Evolutionary conservation across 2,888 invertebrate genomes (phyloP), one percentile per base, ranked within the genome.

Genomic region (Phengaris arion): DNA sequence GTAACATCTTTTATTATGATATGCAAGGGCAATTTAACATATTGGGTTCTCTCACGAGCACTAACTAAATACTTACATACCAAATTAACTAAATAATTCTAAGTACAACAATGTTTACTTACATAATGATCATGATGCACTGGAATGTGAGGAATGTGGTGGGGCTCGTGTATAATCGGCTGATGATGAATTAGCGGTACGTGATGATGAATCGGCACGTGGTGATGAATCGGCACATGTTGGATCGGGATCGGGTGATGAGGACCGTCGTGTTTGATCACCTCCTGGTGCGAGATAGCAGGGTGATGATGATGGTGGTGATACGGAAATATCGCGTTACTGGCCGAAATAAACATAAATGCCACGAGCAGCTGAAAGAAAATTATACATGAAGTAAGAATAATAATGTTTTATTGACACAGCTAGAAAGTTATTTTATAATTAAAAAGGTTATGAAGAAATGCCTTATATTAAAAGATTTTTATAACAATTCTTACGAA

Each of bases 231-330:
- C 5, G 82, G 82, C 35, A 83, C 77, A 75, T 86, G 86, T 77
- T 85, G 84, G 10, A 83, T 81, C 5, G 77, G 78, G 54, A 85
- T 79, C 13, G 83, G 84, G 76, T 86, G 86, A 77, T 85, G 84
- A 10, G 86, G 92, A 0, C 92, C 93, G 75, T 88, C 87, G 77
- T 91, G 91, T 78, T 90, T 90, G 78, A 89, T 84, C 77, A 91
- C 78, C 79, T 91, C 87, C 81, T 93, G 93, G 83, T 93, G 93
- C 10, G 93, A 92, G 46, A 92, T 82, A 3, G 92, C 92, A 5
- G 86, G 86, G 80, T 88, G 86, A 77, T 89, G 90, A 57, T 85
- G 85, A 76, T 89, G 89, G 68, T 88, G 87, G 77, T 89, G 89
- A 78, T 90, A 83, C 59, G 91, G 91, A 79, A 89, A 91, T 77